These are phyloP conservation scores for Caenorhabditis macrosperma DNA, from an alignment of 2,888 invertebrate species.

Conservation along the genomic window DNA sequence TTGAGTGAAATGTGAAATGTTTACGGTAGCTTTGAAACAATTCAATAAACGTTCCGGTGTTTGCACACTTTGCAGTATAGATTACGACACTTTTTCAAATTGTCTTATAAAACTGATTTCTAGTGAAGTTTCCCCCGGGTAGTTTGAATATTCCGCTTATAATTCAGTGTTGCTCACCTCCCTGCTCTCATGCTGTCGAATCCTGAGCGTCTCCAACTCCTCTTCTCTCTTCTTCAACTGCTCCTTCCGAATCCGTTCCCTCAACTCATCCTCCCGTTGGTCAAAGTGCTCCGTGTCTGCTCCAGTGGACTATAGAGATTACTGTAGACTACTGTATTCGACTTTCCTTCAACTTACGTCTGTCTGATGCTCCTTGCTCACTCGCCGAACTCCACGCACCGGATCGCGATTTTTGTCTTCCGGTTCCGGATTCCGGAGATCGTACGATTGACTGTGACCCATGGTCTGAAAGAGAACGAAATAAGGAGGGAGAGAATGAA, in stretches of 20 bases:
- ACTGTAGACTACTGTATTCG: background rate
- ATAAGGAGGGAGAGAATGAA: no score
- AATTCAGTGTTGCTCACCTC: conserved; percentile 19
- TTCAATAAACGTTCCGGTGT: no score
- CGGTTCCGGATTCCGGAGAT: conserved; percentile 40
- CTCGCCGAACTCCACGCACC: conserved; percentile 49
- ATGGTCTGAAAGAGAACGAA: no score
- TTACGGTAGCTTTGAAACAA: background rate
- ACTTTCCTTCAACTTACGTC: conserved; percentile 19
- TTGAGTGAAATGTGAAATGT: background rate
- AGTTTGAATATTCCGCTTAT: background rate
- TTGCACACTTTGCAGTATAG: background rate
- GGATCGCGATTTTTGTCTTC: conserved; percentile 10
- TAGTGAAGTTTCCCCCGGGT: no score
- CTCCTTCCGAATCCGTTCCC: conserved; percentile 43
- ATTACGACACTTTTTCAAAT: background rate
- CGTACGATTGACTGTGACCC: conserved; percentile 61
- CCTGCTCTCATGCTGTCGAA: conserved; percentile 27
- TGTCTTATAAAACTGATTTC: background rate
- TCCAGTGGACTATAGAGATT: conserved; percentile 11
- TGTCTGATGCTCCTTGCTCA: conserved; percentile 45
- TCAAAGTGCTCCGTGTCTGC: conserved; percentile 9
- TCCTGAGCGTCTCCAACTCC: conserved; percentile 40
- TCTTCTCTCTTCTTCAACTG: conserved; percentile 30
- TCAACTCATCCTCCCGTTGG: conserved; percentile 43